These are phyloP conservation scores for Heterochromis multidens DNA, from an alignment of 2,113 vertebrate genomes.

Conservation along the genomic window DNA sequence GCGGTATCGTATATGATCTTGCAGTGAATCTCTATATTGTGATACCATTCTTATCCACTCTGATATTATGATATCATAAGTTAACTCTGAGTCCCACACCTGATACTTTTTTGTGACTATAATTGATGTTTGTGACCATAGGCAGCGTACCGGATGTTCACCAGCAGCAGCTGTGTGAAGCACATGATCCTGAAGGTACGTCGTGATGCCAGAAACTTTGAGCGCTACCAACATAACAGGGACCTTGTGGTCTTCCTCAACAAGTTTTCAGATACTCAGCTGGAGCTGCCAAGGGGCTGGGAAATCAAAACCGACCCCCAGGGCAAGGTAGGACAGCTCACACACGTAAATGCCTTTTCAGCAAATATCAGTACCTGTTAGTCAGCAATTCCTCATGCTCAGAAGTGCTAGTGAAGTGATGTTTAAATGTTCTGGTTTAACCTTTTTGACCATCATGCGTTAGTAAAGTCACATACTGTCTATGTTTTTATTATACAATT, in stretches of 20 bases:
- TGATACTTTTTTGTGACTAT: neutral
- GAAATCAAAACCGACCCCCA: slow-evolving; percentile 97
- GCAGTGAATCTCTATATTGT: neutral
- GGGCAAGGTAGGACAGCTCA: slow-evolving; percentile 83
- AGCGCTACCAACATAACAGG: slow-evolving; percentile 97
- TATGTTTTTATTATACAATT: no score
- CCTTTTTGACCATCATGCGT: no score
- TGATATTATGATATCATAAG: neutral
- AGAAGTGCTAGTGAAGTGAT: neutral
- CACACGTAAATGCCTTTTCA: neutral
- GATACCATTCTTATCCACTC: neutral
- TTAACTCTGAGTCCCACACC: neutral
- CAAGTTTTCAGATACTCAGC: slow-evolving; percentile 89
- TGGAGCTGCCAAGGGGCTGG: slow-evolving; percentile 96
- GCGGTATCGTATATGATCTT: accelerated
- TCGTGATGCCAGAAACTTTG: slow-evolving; percentile 93
- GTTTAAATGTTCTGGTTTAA: no score
- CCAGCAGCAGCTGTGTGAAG: slow-evolving; percentile 96
- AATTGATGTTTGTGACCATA: slow-evolving; percentile 37
- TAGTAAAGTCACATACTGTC: no score
- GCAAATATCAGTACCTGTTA: neutral
- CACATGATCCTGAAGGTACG: slow-evolving; percentile 99
- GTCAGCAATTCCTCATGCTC: neutral
- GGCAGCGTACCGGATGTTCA: slow-evolving; percentile 96
- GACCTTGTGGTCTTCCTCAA: slow-evolving; percentile 98